These are phyloP conservation scores for Limonius californicus DNA, from an alignment of 1,140 invertebrate genomes.

Conservation along the genomic window DNA sequence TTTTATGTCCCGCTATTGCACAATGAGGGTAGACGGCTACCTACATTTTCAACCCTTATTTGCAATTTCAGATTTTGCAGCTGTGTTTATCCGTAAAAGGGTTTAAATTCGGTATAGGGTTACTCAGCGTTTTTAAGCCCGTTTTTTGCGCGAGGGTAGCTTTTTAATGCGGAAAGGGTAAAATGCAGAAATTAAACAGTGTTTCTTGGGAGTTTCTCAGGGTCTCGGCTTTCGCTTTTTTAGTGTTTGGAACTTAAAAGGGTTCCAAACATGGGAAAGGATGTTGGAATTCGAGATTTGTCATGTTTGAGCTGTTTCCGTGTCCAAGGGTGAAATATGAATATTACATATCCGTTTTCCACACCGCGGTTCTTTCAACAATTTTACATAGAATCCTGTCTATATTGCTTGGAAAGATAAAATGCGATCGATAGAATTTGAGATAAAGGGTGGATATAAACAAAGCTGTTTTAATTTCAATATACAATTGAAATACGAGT, in stretches of 20 bases:
- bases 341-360: too few relatives aligned
- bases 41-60: neutral
- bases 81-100: slow-evolving; percentile 26
- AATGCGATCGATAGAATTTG: too few relatives aligned
- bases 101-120: slow-evolving; percentile 23
- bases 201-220: neutral
- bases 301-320: too few relatives aligned
- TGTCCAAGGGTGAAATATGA: too few relatives aligned
- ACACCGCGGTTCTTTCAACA: too few relatives aligned
- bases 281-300: neutral
- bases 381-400: too few relatives aligned
- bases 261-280: neutral
- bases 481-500: too few relatives aligned
- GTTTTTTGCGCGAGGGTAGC: neutral
- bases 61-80: slow-evolving; percentile 17
- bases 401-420: too few relatives aligned
- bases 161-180: neutral
- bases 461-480: too few relatives aligned
- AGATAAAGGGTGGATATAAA: too few relatives aligned
- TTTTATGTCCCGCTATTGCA: neutral
- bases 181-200: neutral
- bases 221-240: neutral
- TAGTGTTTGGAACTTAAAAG: neutral
- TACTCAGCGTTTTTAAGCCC: slow-evolving; percentile 20
- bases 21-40: neutral